Conservation (phyloP, 2,797 vertebrate genomes). For the Melanotaenia trifasciata region DNA sequence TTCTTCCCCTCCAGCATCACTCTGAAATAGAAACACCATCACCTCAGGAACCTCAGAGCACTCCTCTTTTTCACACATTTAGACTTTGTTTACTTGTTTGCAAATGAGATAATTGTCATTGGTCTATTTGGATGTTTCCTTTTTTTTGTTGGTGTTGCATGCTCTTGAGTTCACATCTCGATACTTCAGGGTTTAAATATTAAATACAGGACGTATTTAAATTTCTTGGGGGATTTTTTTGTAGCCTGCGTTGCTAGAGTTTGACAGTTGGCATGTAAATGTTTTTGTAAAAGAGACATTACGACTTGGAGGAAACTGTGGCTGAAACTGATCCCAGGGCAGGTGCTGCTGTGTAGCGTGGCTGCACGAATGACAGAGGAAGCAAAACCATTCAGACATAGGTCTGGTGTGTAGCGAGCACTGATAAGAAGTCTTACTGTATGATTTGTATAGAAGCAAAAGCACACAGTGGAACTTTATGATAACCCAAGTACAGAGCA, state of each 20-base stretch:
- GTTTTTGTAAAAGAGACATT: slow-evolving; percentile 26
- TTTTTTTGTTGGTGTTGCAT: background rate
- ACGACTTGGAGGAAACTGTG: slow-evolving; percentile 77
- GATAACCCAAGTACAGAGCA: background rate
- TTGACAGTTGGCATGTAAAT: slow-evolving; percentile 56
- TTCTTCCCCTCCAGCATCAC: background rate
- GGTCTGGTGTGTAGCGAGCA: slow-evolving; percentile 13
- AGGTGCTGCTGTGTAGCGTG: slow-evolving; percentile 68
- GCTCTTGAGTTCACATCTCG: background rate
- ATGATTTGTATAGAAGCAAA: slow-evolving; percentile 1
- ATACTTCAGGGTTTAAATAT: background rate
- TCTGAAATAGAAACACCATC: slow-evolving; percentile 37
- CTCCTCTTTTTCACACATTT: slow-evolving; percentile 25
- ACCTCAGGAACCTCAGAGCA: background rate
- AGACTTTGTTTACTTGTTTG: slow-evolving; percentile 21
- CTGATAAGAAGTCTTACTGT: slow-evolving; percentile 8
- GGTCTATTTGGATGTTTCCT: slow-evolving; percentile 4
- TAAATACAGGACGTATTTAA: background rate
- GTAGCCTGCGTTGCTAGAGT: slow-evolving; percentile 11
- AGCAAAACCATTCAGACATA: slow-evolving; percentile 61
- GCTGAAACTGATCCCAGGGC: slow-evolving; percentile 79
- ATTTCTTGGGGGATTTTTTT: slow-evolving; percentile 1
- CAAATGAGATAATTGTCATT: slow-evolving; percentile 19
- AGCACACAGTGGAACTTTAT: background rate
- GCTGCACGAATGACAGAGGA: slow-evolving; percentile 65